Base-by-base conservation (phyloP, 2,113 vertebrate genomes). In the Muntiacus muntjak region DNA sequence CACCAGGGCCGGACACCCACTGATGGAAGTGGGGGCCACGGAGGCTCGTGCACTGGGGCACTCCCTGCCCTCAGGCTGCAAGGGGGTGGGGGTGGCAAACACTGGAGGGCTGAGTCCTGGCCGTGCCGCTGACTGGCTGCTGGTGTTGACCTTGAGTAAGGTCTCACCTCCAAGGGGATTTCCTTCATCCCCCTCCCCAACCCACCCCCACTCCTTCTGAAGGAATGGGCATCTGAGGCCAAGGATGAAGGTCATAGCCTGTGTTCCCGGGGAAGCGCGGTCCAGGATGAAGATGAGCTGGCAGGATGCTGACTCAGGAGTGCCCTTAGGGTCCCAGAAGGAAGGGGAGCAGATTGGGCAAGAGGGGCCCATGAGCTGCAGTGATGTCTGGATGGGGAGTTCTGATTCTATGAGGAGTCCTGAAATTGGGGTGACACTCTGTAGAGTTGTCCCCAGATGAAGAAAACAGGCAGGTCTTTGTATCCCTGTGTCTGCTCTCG, bases 111-210 rank as follows among this genome's bases (percentile, higher is more conserved):
- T 0, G n/a, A 62, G 86, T 26, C 90, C 58, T 3, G 74, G 43
- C 74, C 16, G 1, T 1, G 8, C 71, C 2, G 0, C 71, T 16
- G 6, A 64, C 36, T 14, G 26, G 0, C 17, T 3, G 11, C 36
- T 28, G 28, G 30, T n/a, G 71, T 26, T 89, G 36, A 64, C 71
- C 54, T n/a, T 47, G 47, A 64, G 12, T 13, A 76, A 50, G 16
- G 10, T 28, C 78, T 91, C 36, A 21, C 62, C 58, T 40, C 58
- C 21, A 3, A 28, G 33, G n/a, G 19, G 1, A 5, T 58, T 60
- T 54, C 57, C 58, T 86, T 50, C 14, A 11, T 2, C 23, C 19
- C 52, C 4, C 19, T 16, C 36, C 40, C 64, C 33, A 5, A 5
- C n/a, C n/a, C 10, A 2, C 5, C 17, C 11, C n/a, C 1, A 6